Evolutionary conservation across 2,888 invertebrate species (phyloP).

Genomic region (Mesorhabditis sp.): DNA sequence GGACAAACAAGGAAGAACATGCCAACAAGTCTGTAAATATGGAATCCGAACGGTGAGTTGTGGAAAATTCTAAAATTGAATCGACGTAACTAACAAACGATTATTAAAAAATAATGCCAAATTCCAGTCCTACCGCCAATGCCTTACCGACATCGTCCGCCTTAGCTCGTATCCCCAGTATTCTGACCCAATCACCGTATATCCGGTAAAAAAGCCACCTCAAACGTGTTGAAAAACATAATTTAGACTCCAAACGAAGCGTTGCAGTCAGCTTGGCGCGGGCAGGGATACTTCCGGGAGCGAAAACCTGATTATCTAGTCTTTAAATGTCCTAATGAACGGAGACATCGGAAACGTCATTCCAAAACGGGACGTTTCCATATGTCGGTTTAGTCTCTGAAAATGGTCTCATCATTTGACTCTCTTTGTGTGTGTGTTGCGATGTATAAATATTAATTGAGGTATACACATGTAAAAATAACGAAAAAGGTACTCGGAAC

Average conservation of each 20-base stretch:
- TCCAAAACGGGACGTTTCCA: too few relatives aligned
- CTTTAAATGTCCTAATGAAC: background rate
- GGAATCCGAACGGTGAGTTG: background rate
- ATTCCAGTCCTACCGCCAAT: background rate
- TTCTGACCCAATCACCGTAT: background rate
- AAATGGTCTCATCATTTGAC: too few relatives aligned
- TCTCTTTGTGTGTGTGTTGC: too few relatives aligned
- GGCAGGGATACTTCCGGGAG: conserved; percentile 5
- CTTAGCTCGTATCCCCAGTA: background rate
- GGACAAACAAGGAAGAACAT: background rate
- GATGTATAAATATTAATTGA: too few relatives aligned
- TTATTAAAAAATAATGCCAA: background rate
- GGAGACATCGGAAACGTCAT: background rate
- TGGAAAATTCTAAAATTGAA: too few relatives aligned
- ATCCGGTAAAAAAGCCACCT: background rate
- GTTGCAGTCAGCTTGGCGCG: background rate
- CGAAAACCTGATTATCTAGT: conserved; percentile 1
- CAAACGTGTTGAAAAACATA: background rate
- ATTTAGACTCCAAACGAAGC: background rate
- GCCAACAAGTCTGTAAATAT: conserved; percentile 3
- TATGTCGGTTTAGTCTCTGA: too few relatives aligned
- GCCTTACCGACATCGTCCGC: background rate
- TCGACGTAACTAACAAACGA: too few relatives aligned
- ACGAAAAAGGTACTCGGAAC: too few relatives aligned
- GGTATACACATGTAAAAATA: too few relatives aligned